Base-by-base conservation (phyloP, 1,140 invertebrate genomes). In the Myzus persicae region DNA sequence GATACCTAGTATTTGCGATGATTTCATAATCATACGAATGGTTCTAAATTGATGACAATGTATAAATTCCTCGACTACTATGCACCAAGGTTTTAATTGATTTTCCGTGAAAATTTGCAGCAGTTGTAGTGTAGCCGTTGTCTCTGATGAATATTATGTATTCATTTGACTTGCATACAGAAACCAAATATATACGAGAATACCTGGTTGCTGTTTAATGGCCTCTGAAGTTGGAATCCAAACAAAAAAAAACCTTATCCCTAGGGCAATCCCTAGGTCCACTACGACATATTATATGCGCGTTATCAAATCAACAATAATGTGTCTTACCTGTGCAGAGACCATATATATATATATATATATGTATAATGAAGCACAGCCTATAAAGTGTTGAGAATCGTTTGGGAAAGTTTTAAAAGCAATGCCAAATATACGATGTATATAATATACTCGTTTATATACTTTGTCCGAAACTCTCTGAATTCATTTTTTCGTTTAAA, bases 391-490 rank as follows among this genome's bases (percentile, higher is more conserved):
- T 91, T n/a, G 90, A n/a, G 20, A 67, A 67, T 31, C 44, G n/a
- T 76, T 76, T 91, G 59, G 67, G n/a, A 91, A 91, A 91, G 40
- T 91, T 91, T 91, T 91, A 44, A 76, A 46, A 91, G 90, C 90
- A 91, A 91, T 40, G 89, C 59, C 90, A 82, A 91, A 91, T 82
- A 38, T 81, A 48, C 90, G 90, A 31, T 84, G 24, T 84, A 44
- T 44, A 44, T 44, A 44, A 20, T 48, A 9, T 48, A 6, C 3
- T 51, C 6, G 18, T 40, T n/a, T 67, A 67, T 67, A 67, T 67
- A 67, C 59, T 67, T 67, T n/a, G 76, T 26, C 42, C 42, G 42
- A 91, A 91, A 81, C 31, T 36, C 59, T 81, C 42, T 48, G 42
- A 76, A 91, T 82, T 40, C n/a, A 22, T 84, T 84, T 93, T 85